phyloP scores from a whole-genome alignment of 2,113 vertebrate species.

The Sula dactylatra region DNA sequence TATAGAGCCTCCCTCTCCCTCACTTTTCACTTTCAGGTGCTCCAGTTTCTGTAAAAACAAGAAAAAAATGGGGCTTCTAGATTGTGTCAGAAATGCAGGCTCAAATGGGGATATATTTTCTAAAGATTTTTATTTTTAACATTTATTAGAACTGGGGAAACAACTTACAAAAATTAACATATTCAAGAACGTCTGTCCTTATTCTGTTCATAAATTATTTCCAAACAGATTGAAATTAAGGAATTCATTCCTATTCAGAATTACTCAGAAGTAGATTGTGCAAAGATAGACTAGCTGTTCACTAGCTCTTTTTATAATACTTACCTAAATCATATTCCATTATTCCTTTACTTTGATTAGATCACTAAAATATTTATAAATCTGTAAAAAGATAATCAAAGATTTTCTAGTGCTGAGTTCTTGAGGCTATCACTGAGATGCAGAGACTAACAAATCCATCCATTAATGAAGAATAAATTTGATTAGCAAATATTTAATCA shows the following conservation, averaged over 20 bases:
- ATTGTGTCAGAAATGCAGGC: background rate
- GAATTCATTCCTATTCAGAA: background rate
- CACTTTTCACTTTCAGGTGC: background rate
- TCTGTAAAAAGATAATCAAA: background rate
- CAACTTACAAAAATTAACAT: background rate
- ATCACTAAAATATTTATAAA: background rate
- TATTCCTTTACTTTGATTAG: slow-evolving; percentile 24
- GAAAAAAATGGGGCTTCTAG: background rate
- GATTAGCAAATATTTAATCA: slow-evolving; percentile 13
- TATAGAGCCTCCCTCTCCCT: background rate
- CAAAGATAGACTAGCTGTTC: background rate
- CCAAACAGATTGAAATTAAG: background rate
- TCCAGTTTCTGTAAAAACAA: background rate
- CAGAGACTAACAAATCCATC: background rate
- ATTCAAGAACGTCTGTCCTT: background rate
- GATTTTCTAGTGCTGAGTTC: background rate
- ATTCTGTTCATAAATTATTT: slow-evolving; percentile 35
- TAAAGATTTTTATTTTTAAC: background rate
- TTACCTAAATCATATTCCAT: background rate
- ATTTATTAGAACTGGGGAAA: background rate
- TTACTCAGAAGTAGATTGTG: background rate
- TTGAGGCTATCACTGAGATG: background rate
- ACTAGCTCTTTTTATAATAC: background rate
- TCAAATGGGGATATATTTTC: background rate
- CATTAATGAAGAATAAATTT: slow-evolving; percentile 13